phyloP scores from a whole-genome alignment of 2,888 invertebrate genomes.

The Cynaeus angustus region DNA sequence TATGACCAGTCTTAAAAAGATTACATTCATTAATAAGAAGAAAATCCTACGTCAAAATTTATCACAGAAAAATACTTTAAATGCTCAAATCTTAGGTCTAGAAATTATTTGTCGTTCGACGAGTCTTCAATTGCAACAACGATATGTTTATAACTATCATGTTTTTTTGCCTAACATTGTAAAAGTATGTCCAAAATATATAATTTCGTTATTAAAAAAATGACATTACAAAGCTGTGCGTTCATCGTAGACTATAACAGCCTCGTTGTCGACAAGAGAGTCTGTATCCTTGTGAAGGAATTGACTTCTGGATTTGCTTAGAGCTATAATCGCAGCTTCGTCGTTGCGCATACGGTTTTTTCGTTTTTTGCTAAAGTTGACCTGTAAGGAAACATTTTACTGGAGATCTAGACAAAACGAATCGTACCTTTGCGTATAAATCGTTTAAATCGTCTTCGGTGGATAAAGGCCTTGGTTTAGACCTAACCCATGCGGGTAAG shows the following conservation, averaged over 20 bases:
- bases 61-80: conserved; percentile 48
- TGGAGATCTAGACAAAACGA: too few species aligned
- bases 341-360: conserved; percentile 88
- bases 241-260: conserved; percentile 88
- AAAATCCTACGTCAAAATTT: conserved; percentile 33
- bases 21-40: conserved; percentile 17
- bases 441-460: conserved; percentile 82
- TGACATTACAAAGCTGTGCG: conserved; percentile 80
- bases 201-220: conserved; percentile 49
- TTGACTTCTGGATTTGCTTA: conserved; percentile 83
- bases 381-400: conserved; percentile 71
- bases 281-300: conserved; percentile 76
- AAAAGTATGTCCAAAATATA: conserved; percentile 56
- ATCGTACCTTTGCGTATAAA: conserved; percentile 79
- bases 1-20: conserved; percentile 35
- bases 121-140: conserved; percentile 56
- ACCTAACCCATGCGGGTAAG: conserved; percentile 82
- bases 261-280: conserved; percentile 83
- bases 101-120: conserved; percentile 60
- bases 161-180: conserved; percentile 33
- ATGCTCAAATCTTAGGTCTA: conserved; percentile 37
- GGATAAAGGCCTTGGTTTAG: conserved; percentile 80
- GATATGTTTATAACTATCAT: conserved; percentile 57
- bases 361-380: conserved; percentile 84
- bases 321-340: conserved; percentile 86